Evolutionary conservation across 92 coral and sea anemone species (phyloP), one percentile per base, ranked within the genome.

Genomic region (Desmophyllum pertusum): DNA sequence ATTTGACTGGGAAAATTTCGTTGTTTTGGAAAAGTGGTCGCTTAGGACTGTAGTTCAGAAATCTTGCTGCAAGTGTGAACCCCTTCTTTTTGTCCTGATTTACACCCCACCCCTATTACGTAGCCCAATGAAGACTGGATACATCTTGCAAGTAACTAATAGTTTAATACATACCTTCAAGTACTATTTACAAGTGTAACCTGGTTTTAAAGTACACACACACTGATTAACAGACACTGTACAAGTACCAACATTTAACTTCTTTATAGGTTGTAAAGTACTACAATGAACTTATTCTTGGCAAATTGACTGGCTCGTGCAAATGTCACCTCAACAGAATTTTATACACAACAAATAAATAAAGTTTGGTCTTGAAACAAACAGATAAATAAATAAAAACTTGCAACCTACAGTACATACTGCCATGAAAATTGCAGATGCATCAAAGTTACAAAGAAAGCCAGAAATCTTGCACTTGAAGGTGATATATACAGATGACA

Each of bases 321-420:
- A 55, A 21, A 55, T 21, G 65, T 27, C 65, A 59, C 17, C 65
- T 59, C 35, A n/a, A 3, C 65, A 25, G 65, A 29, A 59, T 25
- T 59, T 7, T 72, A 13, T 72, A 72, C 77, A 72, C 77, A 72
- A 72, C 77, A 27, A 31, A 31, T 40, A 41, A 72, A 72, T 72
- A 43, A 70, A n/a, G n/a, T n/a, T n/a, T n/a, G n/a, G n/a, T n/a
- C n/a, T n/a, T n/a, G n/a, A n/a, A n/a, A n/a, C n/a, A n/a, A n/a
- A n/a, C n/a, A n/a, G n/a, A 23, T 70, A 36, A n/a, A 43, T 46
- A 51, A 74, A 52, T 19, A 74, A 59, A 25, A 31, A 25, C 1
- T 11, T 2, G 3, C 3, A 59, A 25, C 13, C 10, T 29, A 55
- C 63, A 23, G 17, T 37, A 73, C 50, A 9, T 71, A 25, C 35